These are phyloP conservation scores for Autographa pulchrina DNA, from an alignment of 2,888 invertebrate genomes.

Conservation along the genomic window DNA sequence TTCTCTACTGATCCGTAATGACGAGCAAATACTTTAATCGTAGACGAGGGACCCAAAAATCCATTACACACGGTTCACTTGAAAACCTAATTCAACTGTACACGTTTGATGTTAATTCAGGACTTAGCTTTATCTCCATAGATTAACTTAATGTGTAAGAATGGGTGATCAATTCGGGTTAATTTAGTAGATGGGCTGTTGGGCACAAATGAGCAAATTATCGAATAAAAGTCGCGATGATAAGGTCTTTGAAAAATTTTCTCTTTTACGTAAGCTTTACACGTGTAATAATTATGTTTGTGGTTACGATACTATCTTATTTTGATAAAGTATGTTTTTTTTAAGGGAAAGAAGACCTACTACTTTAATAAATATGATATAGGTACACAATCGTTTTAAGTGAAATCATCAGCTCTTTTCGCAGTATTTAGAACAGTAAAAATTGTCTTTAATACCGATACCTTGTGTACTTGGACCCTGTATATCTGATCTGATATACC, in stretches of 20 bases:
- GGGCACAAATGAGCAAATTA: conserved; percentile 54
- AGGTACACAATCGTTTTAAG: too few relatives aligned
- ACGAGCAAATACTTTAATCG: conserved; percentile 9
- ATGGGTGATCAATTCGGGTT: conserved; percentile 60
- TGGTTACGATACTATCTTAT: too few relatives aligned
- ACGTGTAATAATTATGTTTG: too few relatives aligned
- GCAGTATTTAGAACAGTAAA: too few relatives aligned
- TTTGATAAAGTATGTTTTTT: too few relatives aligned
- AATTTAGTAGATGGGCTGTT: conserved; percentile 53
- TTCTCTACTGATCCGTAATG: neutral
- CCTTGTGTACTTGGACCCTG: too few relatives aligned
- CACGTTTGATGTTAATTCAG: conserved; percentile 44
- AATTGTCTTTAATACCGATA: too few relatives aligned
- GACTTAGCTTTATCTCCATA: conserved; percentile 57
- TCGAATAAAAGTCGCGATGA: conserved; percentile 34
- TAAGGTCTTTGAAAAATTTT: neutral
- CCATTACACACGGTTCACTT: conserved; percentile 25
- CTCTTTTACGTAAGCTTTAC: too few relatives aligned
- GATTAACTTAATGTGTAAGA: conserved; percentile 59
- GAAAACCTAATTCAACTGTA: conserved; percentile 45
- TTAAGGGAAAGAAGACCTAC: too few relatives aligned
- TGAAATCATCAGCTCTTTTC: too few relatives aligned
- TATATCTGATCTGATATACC: neutral
- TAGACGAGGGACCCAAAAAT: conserved; percentile 11
- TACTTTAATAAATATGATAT: too few relatives aligned